Conservation (phyloP, 2,888 invertebrate genomes). For the Drosophila yooni region DNA sequence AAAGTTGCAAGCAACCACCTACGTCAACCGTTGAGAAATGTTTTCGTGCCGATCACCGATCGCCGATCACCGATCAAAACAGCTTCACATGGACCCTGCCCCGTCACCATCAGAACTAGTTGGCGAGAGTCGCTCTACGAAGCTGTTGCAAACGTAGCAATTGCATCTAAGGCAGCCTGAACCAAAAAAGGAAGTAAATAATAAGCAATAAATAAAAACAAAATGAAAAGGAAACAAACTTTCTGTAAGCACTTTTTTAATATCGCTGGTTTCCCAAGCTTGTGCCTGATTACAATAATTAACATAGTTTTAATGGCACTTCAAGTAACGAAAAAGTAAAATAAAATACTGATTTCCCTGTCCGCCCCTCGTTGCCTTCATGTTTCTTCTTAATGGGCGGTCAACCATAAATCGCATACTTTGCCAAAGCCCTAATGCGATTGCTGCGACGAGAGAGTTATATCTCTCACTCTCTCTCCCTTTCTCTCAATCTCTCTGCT, state of each 20-base stretch:
- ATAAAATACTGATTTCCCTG: slow-evolving; percentile 16
- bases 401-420: slow-evolving; percentile 4
- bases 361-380: neutral
- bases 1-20: neutral
- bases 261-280: neutral
- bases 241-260: neutral
- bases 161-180: slow-evolving; percentile 7
- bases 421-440: neutral
- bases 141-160: slow-evolving; percentile 4
- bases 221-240: slow-evolving; percentile 6
- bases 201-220: neutral
- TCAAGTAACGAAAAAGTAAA: slow-evolving; percentile 11
- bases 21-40: neutral
- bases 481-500: neutral
- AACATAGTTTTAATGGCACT: slow-evolving; percentile 58
- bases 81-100: neutral
- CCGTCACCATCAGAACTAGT: slow-evolving; percentile 22
- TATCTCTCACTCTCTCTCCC: neutral
- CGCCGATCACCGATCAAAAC: neutral
- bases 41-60: neutral
- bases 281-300: slow-evolving; percentile 54
- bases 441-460: neutral
- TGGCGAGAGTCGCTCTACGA: neutral
- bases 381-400: neutral
- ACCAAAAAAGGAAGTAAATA: neutral